Evolutionary conservation across 1,140 invertebrate genomes (phyloP).

Genomic region (Drosophila lacteicornis): DNA sequence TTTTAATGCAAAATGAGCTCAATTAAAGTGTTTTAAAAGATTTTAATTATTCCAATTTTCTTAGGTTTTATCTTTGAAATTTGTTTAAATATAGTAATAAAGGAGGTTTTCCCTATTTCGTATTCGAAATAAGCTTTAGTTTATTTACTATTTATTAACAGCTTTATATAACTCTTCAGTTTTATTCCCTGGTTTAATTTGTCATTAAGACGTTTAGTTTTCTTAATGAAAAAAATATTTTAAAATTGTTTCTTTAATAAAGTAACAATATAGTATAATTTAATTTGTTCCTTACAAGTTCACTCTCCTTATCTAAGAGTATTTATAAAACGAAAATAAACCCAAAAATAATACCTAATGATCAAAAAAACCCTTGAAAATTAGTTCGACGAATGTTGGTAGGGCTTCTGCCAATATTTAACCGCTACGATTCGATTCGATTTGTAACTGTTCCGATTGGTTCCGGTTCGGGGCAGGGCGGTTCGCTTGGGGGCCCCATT

Average conservation of each 20-base stretch:
- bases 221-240: too few relatives aligned
- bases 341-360: background rate
- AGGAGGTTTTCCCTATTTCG: too few relatives aligned
- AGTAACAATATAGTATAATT: too few relatives aligned
- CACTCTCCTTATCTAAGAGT: too few relatives aligned
- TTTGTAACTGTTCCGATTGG: conserved; percentile 43
- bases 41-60: background rate
- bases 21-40: background rate
- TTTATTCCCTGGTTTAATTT: too few relatives aligned
- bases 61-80: too few relatives aligned
- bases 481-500: conserved; percentile 21
- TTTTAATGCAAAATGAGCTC: background rate
- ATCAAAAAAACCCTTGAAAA: background rate
- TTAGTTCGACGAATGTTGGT: background rate
- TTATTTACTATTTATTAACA: background rate
- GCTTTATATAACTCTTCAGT: too few relatives aligned
- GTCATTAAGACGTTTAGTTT: too few relatives aligned
- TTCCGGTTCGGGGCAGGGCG: conserved; percentile 14
- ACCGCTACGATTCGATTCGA: conserved; percentile 25
- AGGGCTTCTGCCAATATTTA: conserved; percentile 16
- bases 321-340: too few relatives aligned
- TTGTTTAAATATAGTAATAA: too few relatives aligned
- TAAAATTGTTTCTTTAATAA: too few relatives aligned
- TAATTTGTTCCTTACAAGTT: too few relatives aligned
- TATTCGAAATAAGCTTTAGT: background rate